phyloP scores from a whole-genome alignment of 2,797 vertebrate genomes.

The Arremon aurantiirostris region DNA sequence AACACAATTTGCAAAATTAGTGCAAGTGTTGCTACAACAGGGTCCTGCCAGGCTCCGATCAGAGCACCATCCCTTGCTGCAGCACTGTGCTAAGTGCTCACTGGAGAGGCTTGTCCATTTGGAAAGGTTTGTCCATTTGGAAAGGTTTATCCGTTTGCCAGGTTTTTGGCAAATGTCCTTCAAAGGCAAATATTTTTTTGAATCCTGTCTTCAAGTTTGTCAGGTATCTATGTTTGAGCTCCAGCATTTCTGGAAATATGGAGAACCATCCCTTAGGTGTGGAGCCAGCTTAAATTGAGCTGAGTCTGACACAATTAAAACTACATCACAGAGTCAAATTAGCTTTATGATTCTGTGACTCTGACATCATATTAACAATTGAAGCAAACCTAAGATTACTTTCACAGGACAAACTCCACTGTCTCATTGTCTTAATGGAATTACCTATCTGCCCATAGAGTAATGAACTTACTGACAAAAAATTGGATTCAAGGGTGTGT shows the following conservation, averaged over 20 bases:
- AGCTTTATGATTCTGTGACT: neutral
- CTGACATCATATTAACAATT: neutral
- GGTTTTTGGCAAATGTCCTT: neutral
- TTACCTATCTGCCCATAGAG: neutral
- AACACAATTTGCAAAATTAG: neutral
- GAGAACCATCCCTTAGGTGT: neutral
- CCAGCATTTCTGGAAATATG: neutral
- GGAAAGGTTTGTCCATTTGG: neutral
- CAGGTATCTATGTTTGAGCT: neutral
- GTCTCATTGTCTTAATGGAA: neutral
- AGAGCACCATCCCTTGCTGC: neutral
- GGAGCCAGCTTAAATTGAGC: neutral
- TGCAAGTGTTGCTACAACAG: rapidly evolving
- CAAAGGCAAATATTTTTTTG: neutral
- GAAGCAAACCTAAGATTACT: neutral
- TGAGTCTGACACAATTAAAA: neutral
- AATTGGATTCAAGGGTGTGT: neutral
- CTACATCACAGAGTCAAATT: neutral
- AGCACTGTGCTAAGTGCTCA: neutral
- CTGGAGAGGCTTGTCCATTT: neutral
- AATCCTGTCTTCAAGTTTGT: neutral
- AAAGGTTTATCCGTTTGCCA: neutral
- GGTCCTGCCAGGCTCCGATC: neutral
- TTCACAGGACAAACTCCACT: neutral
- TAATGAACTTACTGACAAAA: neutral